Base-by-base conservation (phyloP, 2,888 invertebrate species). In the Athalia rosae region DNA sequence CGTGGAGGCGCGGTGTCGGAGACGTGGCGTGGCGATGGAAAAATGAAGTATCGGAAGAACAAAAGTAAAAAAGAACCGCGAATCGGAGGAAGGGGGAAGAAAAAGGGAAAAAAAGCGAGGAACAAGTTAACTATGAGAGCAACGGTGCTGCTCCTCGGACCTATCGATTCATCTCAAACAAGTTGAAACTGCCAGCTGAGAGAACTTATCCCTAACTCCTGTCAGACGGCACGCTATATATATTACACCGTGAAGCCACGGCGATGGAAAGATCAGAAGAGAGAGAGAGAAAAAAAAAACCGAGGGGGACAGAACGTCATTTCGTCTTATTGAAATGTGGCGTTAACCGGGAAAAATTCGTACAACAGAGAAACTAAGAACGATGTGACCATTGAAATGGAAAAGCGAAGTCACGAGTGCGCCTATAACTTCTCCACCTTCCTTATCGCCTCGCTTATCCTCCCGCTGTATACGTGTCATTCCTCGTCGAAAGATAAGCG, bases 141-240 rank as follows among this genome's bases (percentile, higher is more conserved):
- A 15, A 13, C 61, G 61, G 13, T 61, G 8, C 28, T 61, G 8
- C 28, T 61, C 61, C 28, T 5, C 41, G 76, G 58, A 67, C 47
- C 76, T 76, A 64, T 76, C 66, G 56, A 53, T 41, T 63, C 58
- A 76, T 67, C 76, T 76, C 64, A 41, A 43, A 56, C 67, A 64
- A 64, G 67, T 67, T 58, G n/a, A 41, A 58, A 4, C 53, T 56
- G 76, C 76, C 56, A 76, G 66, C 67, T 43, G 47, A 66, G 41
- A 76, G 56, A 66, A 76, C 67, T 64, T 58, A 66, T 76, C 58
- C 58, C 47, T 45, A 69, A 53, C 69, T 69, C 69, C 69, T 69
- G 69, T 69, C 69, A 69, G 43, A 15, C 53, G 41, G 11, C 28
- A 4, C 43, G 43, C 13, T 67, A 48, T 13, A 4, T 47, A 41